Conservation (phyloP, 2,797 vertebrate genomes). For the Rhinatrema bivittatum region DNA sequence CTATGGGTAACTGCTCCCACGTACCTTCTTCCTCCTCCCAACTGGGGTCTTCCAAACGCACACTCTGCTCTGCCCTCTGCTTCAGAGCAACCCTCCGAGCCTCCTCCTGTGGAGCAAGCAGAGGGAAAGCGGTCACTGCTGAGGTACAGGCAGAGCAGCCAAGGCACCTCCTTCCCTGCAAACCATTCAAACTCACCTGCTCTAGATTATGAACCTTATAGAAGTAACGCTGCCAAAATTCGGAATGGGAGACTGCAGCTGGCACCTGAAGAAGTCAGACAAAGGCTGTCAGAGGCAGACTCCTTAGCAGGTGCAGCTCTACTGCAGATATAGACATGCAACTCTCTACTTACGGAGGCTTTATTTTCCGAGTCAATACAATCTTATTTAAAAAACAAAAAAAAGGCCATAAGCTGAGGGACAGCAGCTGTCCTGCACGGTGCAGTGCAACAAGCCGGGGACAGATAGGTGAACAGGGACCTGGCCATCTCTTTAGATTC, state of each 20-base stretch:
- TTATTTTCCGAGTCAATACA: too few species aligned
- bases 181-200: constrained; percentile 61
- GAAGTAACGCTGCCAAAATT: constrained; percentile 98
- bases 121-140: background rate
- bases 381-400: too few species aligned
- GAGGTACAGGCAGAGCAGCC: background rate
- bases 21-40: constrained; percentile 86
- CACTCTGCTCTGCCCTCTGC: constrained; percentile 81
- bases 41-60: constrained; percentile 76
- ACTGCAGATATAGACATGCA: too few species aligned
- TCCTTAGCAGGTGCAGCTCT: too few species aligned
- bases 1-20: too few species aligned
- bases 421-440: too few species aligned
- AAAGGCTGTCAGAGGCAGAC: too few species aligned
- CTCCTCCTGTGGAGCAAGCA: constrained; percentile 69
- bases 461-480: too few species aligned
- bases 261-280: constrained; percentile 64
- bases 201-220: constrained; percentile 90
- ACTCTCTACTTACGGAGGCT: too few species aligned
- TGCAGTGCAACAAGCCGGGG: too few species aligned
- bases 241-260: constrained; percentile 83
- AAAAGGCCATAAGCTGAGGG: too few species aligned
- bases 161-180: background rate
- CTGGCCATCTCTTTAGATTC: too few species aligned
- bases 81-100: constrained; percentile 85